Conservation (phyloP, 2,113 vertebrate genomes). For the Alligator mississippiensis region DNA sequence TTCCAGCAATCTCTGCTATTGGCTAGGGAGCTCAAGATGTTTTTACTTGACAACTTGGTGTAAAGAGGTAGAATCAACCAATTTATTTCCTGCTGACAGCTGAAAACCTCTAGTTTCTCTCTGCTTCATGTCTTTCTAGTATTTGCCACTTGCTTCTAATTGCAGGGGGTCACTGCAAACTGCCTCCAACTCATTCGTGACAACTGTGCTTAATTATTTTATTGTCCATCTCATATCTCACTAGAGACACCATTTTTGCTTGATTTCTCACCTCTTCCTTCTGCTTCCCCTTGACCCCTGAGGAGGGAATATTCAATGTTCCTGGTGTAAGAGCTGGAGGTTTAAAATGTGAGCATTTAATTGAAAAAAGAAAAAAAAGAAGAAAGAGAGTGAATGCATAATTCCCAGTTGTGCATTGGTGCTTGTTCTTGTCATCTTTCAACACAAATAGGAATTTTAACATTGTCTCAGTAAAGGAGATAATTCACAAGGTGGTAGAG, state of each 20-base stretch:
- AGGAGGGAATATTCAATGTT: background rate
- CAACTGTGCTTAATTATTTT: constrained; percentile 32
- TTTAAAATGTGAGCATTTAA: background rate
- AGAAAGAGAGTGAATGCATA: background rate
- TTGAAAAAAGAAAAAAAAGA: background rate
- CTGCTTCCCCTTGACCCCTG: background rate
- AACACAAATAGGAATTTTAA: background rate
- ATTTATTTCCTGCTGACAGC: constrained; percentile 41
- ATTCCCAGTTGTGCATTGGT: background rate
- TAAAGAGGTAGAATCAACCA: background rate
- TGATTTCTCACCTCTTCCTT: background rate
- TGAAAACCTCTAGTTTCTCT: background rate
- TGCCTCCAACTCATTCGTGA: background rate
- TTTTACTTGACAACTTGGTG: background rate
- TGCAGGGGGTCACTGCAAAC: background rate
- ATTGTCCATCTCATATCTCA: background rate
- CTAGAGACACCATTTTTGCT: background rate
- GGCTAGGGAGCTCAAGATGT: background rate
- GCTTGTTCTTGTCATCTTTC: background rate
- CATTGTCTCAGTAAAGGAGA: background rate
- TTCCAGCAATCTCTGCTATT: background rate
- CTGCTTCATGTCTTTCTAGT: background rate
- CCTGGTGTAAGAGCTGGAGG: background rate
- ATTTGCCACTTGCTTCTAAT: background rate
- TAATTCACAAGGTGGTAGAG: background rate